These are phyloP conservation scores for Hucho hucho DNA, from an alignment of 2,113 vertebrate genomes.

Conservation along the genomic window DNA sequence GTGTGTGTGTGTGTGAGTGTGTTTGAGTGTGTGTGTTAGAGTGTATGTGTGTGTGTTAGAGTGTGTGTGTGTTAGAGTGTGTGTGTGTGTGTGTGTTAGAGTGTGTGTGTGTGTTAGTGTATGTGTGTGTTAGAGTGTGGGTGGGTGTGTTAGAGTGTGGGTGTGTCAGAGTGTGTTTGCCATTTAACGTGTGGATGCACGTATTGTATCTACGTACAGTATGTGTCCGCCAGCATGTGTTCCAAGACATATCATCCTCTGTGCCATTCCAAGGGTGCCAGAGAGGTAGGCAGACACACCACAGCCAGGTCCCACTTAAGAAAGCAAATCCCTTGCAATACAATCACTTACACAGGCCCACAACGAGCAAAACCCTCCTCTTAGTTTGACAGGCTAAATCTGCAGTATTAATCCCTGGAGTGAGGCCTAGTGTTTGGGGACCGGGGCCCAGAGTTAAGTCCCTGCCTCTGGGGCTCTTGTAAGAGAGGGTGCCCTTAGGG, in stretches of 20 bases:
- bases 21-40: neutral
- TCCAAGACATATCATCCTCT: neutral
- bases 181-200: neutral
- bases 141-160: slow-evolving; percentile 23
- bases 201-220: neutral
- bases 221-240: neutral
- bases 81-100: no score
- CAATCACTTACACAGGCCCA: slow-evolving; percentile 16
- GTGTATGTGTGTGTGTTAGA: neutral
- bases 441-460: neutral
- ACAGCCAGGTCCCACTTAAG: slow-evolving; percentile 9
- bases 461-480: slow-evolving; percentile 31
- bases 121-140: neutral
- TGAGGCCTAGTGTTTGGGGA: slow-evolving; percentile 29
- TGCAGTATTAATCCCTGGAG: slow-evolving; percentile 50
- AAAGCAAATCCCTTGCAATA: slow-evolving; percentile 33
- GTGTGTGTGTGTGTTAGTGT: neutral
- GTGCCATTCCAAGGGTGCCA: neutral
- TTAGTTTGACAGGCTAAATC: slow-evolving; percentile 32
- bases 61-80: no score
- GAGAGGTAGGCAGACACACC: neutral
- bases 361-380: neutral
- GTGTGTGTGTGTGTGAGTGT: slow-evolving; percentile 17
- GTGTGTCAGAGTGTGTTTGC: neutral
- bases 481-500: slow-evolving; percentile 23